Evolutionary conservation across 1,140 invertebrate genomes (phyloP).

Genomic region (Mamestra configurata): DNA sequence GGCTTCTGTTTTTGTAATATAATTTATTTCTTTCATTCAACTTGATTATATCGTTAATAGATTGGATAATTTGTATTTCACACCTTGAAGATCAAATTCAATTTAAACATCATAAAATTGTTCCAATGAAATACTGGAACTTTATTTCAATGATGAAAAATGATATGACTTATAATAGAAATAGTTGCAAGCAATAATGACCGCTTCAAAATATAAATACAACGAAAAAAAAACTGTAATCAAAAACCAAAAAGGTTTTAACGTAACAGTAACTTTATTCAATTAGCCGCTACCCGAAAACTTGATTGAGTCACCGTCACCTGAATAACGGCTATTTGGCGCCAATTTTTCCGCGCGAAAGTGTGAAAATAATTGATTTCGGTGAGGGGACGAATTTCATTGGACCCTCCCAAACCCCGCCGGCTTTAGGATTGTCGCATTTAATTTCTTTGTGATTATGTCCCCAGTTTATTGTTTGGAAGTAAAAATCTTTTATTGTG

Average conservation of each 20-base stretch:
- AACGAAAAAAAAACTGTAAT: background rate
- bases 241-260: background rate
- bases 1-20: too few relatives aligned
- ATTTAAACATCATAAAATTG: too few relatives aligned
- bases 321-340: constrained; percentile 5
- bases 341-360: constrained; percentile 36
- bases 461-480: background rate
- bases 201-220: too few relatives aligned
- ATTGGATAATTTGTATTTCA: too few relatives aligned
- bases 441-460: constrained; percentile 30
- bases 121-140: too few relatives aligned
- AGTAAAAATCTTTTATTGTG: background rate
- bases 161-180: too few relatives aligned
- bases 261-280: constrained; percentile 31
- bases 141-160: too few relatives aligned
- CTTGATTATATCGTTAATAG: too few relatives aligned
- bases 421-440: background rate
- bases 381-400: constrained; percentile 6
- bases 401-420: background rate
- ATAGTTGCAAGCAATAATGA: too few relatives aligned
- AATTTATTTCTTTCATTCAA: too few relatives aligned
- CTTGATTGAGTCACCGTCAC: constrained; percentile 12
- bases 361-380: constrained; percentile 47
- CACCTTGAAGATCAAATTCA: too few relatives aligned
- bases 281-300: constrained; percentile 19